Conservation (phyloP, 2,888 invertebrate genomes). For the Orchesellides sinensis region DNA sequence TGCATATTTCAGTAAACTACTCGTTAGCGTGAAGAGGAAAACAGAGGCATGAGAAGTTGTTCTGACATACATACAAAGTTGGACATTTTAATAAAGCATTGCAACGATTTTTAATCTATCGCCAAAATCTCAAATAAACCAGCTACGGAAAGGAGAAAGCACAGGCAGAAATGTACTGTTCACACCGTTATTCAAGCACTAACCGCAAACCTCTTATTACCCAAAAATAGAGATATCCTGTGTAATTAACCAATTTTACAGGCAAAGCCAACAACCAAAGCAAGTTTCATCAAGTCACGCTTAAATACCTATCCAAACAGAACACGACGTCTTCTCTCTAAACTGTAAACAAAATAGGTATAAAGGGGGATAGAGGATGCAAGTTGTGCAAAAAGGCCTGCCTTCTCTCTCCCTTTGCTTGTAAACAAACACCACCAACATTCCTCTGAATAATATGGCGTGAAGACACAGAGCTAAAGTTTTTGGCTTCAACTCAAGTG, state of each 20-base stretch:
- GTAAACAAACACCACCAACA: conserved; percentile 28
- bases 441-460: conserved; percentile 12
- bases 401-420: background rate
- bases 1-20: conserved; percentile 1
- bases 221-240: conserved; percentile 43
- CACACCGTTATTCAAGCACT: background rate
- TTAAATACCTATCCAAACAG: background rate
- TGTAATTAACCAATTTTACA: conserved; percentile 56
- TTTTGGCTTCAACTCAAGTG: conserved; percentile 48
- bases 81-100: too few species aligned
- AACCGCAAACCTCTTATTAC: conserved; percentile 53
- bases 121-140: too few species aligned
- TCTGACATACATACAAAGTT: background rate
- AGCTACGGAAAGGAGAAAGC: conserved; percentile 2
- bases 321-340: background rate
- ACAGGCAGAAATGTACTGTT: too few species aligned
- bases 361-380: background rate
- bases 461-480: background rate
- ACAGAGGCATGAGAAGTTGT: background rate
- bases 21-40: too few species aligned
- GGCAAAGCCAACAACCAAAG: conserved; percentile 7
- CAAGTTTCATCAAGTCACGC: conserved; percentile 19
- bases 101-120: background rate
- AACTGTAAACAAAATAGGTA: background rate
- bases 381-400: background rate